Conservation (phyloP, 2,797 vertebrate species). For the Peromyscus nudipes region DNA sequence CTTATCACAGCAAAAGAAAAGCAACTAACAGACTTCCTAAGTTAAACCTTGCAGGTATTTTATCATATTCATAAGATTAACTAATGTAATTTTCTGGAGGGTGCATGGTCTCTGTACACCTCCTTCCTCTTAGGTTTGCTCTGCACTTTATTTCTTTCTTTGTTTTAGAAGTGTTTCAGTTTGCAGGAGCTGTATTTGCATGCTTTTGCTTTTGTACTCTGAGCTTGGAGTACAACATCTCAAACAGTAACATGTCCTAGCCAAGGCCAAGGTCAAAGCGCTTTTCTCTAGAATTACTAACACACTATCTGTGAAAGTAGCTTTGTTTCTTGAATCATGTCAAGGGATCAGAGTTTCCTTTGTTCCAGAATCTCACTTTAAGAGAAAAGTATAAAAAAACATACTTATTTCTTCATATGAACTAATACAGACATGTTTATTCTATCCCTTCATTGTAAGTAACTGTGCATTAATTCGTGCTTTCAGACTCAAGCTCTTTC, state of each 20-base stretch:
- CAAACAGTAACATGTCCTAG: not conserved
- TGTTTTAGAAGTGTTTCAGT: not conserved
- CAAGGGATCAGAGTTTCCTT: not conserved
- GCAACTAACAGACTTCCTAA: not conserved
- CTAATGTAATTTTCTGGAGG: not conserved
- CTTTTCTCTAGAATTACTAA: not conserved
- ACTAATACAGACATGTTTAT: not conserved
- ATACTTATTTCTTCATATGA: not conserved
- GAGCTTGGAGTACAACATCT: not conserved
- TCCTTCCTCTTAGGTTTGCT: not conserved
- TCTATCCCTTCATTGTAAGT: not conserved
- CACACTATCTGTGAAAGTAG: not conserved
- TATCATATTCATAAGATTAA: not conserved
- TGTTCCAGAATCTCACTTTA: not conserved
- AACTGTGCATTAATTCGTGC: not conserved
- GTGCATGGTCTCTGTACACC: not conserved
- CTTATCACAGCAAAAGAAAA: not conserved
- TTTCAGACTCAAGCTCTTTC: not conserved
- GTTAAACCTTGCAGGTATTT: not conserved
- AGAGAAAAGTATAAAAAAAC: not conserved
- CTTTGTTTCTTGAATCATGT: not conserved
- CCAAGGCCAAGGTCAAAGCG: not conserved
- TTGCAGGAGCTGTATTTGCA: not conserved
- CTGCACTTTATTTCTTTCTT: not conserved
- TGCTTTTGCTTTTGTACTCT: not conserved